Conservation (phyloP, 2,113 vertebrate genomes). For the Hirundichthys speculiger region DNA sequence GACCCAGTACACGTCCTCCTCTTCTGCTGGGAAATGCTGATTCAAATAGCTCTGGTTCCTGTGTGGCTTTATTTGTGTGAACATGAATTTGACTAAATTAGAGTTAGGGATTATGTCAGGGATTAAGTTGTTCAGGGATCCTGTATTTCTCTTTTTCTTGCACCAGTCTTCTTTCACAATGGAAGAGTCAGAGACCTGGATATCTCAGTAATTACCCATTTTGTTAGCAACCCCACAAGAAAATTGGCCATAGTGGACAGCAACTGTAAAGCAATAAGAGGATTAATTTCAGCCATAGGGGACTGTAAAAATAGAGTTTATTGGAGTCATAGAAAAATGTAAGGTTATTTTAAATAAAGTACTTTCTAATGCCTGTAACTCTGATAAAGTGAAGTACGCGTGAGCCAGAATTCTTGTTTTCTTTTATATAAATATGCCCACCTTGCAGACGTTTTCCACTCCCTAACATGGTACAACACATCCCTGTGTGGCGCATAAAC, state of each 20-base stretch:
- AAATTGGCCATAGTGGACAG: constrained; percentile 38
- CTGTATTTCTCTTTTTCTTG: constrained; percentile 58
- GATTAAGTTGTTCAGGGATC: constrained; percentile 82
- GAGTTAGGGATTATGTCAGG: constrained; percentile 81
- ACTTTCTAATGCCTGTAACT: background rate
- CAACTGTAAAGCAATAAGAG: constrained; percentile 35
- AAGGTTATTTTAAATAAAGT: background rate
- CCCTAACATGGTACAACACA: no score
- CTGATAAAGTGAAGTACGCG: no score
- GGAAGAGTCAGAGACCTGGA: constrained; percentile 55
- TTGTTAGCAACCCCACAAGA: constrained; percentile 53
- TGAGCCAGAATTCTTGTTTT: no score
- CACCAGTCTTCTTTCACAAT: constrained; percentile 53
- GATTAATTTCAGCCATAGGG: constrained; percentile 45
- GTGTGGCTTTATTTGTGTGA: constrained; percentile 67
- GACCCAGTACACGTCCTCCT: constrained; percentile 18
- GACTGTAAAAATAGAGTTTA: constrained; percentile 23
- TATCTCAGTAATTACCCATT: constrained; percentile 73
- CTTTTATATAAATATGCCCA: no score
- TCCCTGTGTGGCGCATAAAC: no score
- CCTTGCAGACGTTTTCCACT: no score
- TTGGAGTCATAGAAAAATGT: background rate
- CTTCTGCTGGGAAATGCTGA: constrained; percentile 34
- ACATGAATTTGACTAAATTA: constrained; percentile 79
- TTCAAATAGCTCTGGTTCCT: constrained; percentile 56